Base-by-base conservation (phyloP, 2,888 invertebrate species). In the Epistrophe grossulariae region DNA sequence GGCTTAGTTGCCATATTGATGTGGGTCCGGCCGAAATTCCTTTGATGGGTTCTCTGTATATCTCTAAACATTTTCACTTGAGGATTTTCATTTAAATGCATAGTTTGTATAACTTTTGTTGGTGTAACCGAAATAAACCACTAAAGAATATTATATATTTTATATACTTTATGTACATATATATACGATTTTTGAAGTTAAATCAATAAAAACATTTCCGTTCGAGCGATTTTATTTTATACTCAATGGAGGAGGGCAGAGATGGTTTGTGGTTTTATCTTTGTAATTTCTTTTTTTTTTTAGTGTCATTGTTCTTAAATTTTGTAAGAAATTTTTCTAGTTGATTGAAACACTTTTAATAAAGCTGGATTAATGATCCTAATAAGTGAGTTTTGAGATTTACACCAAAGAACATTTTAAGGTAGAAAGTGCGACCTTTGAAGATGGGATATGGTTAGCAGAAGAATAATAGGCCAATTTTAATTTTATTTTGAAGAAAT, bases 1-100 rank as follows among this genome's bases (percentile, higher is more conserved):
- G 43, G 64, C 43, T 45, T n/a, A 45, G 43, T 64, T 64, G n/a
- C 28, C 45, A 64, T 45, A 64, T 45, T 64, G 64, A 64, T 64
- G 64, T 64, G 64, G 64, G 64, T 64, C 64, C 28, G 10, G 43
- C 3, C n/a, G 28, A 45, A n/a, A 64, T 28, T 45, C 15, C 64
- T 64, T 64, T 64, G 45, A 28, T 38, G 43, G 64, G 28, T 9
- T 7, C 6, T 24, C 15, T 9, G 24, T 43, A 40, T 28, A 40
- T 28, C 13, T 40, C 19, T 28, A 28, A 45, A 64, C 19, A 64
- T 64, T 45, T 15, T 62, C 62, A 62, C 62, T 60, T 15, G 24
- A 40, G 24, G 40, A 40, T 62, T 40, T 62, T 15, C 24, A 40
- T 62, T 40, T 62, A 19, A 62, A 62, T 62, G 62, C 40, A 43